Evolutionary conservation across 2,113 vertebrate species (phyloP), one percentile per base, ranked within the genome.

Genomic region (Datnioides undecimradiatus): DNA sequence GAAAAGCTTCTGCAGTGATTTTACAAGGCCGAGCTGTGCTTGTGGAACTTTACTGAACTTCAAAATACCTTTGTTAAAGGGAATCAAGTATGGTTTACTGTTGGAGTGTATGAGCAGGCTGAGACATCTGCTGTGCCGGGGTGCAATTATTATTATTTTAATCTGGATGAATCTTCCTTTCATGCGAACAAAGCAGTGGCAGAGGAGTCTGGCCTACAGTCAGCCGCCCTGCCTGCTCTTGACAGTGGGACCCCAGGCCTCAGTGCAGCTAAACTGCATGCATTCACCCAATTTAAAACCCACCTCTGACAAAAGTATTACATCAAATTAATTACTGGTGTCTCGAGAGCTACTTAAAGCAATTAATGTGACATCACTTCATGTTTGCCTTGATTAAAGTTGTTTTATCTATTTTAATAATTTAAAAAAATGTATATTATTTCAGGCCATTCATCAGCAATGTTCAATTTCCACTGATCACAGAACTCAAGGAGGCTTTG

Each of bases 391-490:
- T 69, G 6, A 82, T 76, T n/a, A 82, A 57, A 60, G 25, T 41
- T 36, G 6, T 74, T 62, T 58, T 21, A 62, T 60, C n/a, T n/a
- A n/a, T n/a, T n/a, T n/a, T n/a, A n/a, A n/a, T n/a, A n/a, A n/a
- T n/a, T n/a, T 25, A 3, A 33, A 23, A 60, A 78, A 49, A 36
- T n/a, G n/a, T n/a, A 6, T 40, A 70, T 27, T 4, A 46, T 57
- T 68, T 63, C 8, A 43, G n/a, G 63, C 23, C 63, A 82, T 69
- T 72, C 63, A 79, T 85, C 46, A 59, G n/a, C 51, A 29, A 34
- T 3, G 34, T 57, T 78, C 55, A 59, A 79, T 79, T 73, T 51
- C 36, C 48, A 73, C 60, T 66, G 33, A 80, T 65, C 72, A 66
- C 31, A 68, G 29, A 72, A 16, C 34, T 78, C 38, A 40, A 52